Evolutionary conservation across 2,888 invertebrate genomes (phyloP), one percentile per base, ranked within the genome.

Genomic region (Drosophila rellima): DNA sequence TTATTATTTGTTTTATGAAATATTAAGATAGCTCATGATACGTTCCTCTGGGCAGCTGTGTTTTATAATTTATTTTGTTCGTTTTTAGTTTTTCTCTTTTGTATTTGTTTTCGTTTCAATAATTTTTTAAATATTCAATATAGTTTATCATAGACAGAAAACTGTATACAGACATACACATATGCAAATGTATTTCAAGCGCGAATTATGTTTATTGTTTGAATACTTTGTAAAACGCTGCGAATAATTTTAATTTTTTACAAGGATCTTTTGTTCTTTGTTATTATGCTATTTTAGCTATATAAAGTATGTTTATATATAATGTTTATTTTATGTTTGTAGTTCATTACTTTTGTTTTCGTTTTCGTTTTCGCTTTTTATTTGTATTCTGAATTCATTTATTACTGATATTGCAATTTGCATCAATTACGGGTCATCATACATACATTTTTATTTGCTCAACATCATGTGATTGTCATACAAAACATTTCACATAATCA

Each of bases 401-500:
- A 42, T 71, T 82, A 71, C 71, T 69, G 66, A 71, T 60, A 54
- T 70, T 73, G 80, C 78, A 72, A 74, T 75, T 83, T 42, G 61
- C 56, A 75, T 82, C 55, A 60, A 69, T 78, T 82, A 68, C 57
- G 67, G 70, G 40, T 78, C 64, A 54, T 51, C n/a, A 56, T 56
- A 56, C 56, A 56, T 68, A 69, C 70, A 63, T 71, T 64, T 76
- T 61, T 78, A 70, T 78, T 82, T 73, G 72, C 83, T 80, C 88
- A 87, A 90, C 89, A 88, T 91, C 91, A 92, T 92, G 92, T 92
- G 92, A 92, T 92, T 92, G 92, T 92, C 92, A 92, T 92, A 92
- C 92, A 92, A 92, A 92, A 92, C 92, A 92, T 92, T 92, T 92
- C 92, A 92, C 92, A 92, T 92, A 92, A 91, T 90, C 90, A 90